These are phyloP conservation scores for Sebastiscus tertius DNA, from an alignment of 2,797 vertebrate genomes.

Conservation along the genomic window DNA sequence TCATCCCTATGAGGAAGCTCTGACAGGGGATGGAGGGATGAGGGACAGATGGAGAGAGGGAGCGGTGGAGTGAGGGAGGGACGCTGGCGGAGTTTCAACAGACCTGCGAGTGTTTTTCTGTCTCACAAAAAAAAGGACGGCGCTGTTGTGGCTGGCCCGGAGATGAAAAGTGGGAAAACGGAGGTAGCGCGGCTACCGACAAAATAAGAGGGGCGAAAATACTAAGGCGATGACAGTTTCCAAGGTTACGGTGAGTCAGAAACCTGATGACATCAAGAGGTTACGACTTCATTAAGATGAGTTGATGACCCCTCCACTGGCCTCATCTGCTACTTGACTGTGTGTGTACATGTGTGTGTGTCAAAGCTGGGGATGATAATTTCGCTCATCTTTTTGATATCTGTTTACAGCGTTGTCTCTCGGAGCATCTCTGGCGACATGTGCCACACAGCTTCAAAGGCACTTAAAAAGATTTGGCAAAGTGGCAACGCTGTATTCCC, in stretches of 20 bases:
- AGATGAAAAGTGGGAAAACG: conserved; percentile 25
- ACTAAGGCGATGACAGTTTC: conserved; percentile 1
- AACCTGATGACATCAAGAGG: conserved; percentile 22
- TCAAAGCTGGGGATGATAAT: background rate
- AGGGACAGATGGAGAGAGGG: conserved; percentile 60
- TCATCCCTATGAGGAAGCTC: conserved; percentile 60
- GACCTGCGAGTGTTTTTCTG: conserved; percentile 3
- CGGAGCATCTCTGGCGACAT: conserved; percentile 26
- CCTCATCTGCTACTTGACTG: background rate
- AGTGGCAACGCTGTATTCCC: conserved; percentile 19
- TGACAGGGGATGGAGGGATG: conserved; percentile 57
- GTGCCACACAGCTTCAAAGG: conserved; percentile 16
- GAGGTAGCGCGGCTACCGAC: background rate
- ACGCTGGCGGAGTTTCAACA: conserved; percentile 35
- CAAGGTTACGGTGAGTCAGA: conserved; percentile 34
- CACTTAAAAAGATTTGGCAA: conserved; percentile 19
- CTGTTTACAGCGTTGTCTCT: conserved; percentile 27
- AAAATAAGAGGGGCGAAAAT: background rate
- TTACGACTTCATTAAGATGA: conserved; percentile 1
- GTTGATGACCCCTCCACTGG: background rate
- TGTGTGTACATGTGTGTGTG: background rate
- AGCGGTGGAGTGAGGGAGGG: conserved; percentile 33
- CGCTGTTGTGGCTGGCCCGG: background rate
- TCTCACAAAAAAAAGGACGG: background rate
- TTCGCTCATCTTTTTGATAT: conserved; percentile 24